A percentile compares a stretch with the other conserved stretches of the same genome.
Evolutionary conservation across 2,113 vertebrate species (phyloP).

Genomic region (Ceyx margarethae): DNA sequence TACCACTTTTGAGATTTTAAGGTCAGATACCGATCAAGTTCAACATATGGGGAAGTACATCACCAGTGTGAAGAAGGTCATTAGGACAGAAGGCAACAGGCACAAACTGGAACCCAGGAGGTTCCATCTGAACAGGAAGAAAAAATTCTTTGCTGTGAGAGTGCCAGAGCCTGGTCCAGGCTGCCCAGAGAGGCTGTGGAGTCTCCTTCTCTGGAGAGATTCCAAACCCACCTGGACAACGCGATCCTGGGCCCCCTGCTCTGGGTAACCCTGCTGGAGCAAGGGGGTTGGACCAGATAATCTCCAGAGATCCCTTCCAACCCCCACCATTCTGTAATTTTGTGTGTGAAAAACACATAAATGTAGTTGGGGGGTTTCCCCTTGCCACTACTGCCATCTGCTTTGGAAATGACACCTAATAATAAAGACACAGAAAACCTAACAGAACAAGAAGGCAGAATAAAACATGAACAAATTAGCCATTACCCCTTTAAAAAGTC

Average conservation of each 20-base stretch:
- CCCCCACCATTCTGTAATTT: too few species aligned
- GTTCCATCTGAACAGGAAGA: neutral
- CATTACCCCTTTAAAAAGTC: neutral
- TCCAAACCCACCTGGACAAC: too few species aligned
- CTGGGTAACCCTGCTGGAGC: too few species aligned
- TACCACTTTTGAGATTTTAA: neutral
- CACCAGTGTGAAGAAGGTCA: neutral
- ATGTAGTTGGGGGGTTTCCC: neutral
- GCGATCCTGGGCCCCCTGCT: too few species aligned
- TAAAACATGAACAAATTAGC: neutral
- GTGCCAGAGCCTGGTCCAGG: neutral
- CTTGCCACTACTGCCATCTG: neutral
- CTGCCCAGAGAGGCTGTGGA: neutral
- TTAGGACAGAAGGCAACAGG: neutral
- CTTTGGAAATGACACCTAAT: neutral
- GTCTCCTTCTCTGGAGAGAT: too few species aligned
- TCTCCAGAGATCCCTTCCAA: too few species aligned
- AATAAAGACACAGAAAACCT: neutral
- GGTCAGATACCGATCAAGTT: neutral
- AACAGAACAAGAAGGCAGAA: neutral
- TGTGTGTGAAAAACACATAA: neutral
- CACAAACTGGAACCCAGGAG: neutral
- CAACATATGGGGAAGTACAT: neutral
- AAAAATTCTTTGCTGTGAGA: neutral
- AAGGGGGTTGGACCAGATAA: too few species aligned